Percentiles rank a stretch among this genome's conserved stretches.
Conservation (phyloP, 2,797 vertebrate species). For the Phrynocephalus guinanensis region DNA sequence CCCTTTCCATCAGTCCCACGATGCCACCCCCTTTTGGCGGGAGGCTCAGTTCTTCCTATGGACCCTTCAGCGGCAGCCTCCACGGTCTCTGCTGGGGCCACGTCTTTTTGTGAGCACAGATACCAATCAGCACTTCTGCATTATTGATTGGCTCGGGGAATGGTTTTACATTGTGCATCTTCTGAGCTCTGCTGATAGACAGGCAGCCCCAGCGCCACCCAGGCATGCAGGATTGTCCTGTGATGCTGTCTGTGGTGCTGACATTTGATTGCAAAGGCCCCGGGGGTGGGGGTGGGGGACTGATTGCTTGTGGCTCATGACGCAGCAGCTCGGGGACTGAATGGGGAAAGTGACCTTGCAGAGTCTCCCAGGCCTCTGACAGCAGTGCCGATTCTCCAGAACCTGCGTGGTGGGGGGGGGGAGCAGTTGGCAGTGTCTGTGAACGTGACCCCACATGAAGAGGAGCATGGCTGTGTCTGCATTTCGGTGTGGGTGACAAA, state of each 20-base stretch:
- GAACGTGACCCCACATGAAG: no score
- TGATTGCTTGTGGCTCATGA: no score
- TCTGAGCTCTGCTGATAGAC: background rate
- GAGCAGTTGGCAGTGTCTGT: no score
- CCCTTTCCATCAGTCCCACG: no score
- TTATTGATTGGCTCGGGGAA: background rate
- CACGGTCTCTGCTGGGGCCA: background rate
- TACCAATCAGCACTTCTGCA: background rate
- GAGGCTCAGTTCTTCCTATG: background rate
- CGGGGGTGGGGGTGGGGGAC: no score
- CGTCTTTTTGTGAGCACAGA: background rate
- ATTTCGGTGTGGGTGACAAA: no score
- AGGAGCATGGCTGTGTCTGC: no score
- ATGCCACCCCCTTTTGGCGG: background rate
- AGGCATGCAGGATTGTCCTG: background rate
- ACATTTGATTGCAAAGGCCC: no score
- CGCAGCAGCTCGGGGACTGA: no score
- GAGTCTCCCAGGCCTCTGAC: no score
- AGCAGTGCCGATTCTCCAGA: background rate
- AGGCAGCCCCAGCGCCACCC: background rate
- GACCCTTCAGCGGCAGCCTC: background rate
- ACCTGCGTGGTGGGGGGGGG: no score
- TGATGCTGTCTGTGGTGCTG: background rate
- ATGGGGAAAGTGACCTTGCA: background rate
- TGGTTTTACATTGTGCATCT: background rate